Conservation (phyloP, 2,888 invertebrate species). For the Apamea sordens region DNA sequence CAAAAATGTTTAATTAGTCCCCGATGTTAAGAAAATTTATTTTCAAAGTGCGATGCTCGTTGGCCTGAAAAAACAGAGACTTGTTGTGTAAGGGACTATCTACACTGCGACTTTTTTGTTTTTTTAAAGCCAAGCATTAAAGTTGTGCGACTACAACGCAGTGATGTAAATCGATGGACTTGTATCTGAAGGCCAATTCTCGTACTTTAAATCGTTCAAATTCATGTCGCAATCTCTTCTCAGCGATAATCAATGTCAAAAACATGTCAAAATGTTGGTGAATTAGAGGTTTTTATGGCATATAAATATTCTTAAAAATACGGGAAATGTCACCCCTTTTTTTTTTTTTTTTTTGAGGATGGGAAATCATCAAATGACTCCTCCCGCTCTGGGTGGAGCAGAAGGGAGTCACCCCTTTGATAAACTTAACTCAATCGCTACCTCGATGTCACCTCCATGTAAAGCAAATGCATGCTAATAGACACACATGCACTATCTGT, state of each 20-base stretch:
- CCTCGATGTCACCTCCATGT: too few species aligned
- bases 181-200: background rate
- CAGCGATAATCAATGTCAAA: background rate
- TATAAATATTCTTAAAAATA: too few species aligned
- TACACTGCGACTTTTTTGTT: background rate
- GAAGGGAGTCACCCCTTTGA: too few species aligned
- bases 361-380: too few species aligned
- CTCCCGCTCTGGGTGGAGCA: too few species aligned
- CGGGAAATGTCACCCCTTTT: too few species aligned
- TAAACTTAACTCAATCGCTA: too few species aligned
- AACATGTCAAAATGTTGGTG: background rate
- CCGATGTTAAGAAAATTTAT: slow-evolving; percentile 54
- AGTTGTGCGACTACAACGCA: background rate
- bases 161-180: background rate
- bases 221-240: background rate
- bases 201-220: background rate
- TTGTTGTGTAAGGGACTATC: slow-evolving; percentile 28
- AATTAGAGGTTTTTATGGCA: too few species aligned
- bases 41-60: slow-evolving; percentile 57
- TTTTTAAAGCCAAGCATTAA: background rate
- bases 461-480: too few species aligned
- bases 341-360: too few species aligned
- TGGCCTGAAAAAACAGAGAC: slow-evolving; percentile 62
- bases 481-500: too few species aligned
- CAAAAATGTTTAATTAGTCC: slow-evolving; percentile 58